A percentile compares a stretch with the other conserved stretches of the same genome.
Evolutionary conservation across 2,888 invertebrate genomes (phyloP).

Genomic region (Geotrupes spiniger): DNA sequence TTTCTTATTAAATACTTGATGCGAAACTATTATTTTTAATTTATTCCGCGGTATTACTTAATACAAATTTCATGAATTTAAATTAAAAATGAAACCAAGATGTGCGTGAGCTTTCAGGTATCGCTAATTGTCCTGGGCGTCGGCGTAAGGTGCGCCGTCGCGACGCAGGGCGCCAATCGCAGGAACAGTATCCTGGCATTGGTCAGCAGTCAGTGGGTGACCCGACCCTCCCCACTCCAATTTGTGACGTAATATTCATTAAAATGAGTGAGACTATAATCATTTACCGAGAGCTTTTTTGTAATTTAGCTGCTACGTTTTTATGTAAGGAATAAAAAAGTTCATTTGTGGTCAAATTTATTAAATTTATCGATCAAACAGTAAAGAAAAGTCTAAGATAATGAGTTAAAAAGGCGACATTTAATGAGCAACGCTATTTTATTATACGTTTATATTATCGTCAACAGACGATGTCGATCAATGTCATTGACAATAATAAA

Average conservation of each 20-base stretch:
- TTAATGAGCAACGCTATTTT: neutral
- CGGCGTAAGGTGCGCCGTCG: conserved; percentile 44
- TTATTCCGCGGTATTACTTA: too few species aligned
- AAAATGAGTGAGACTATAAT: conserved; percentile 21
- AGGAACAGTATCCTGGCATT: conserved; percentile 26
- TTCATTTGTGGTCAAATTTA: neutral
- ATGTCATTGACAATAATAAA: too few species aligned
- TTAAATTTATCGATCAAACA: neutral
- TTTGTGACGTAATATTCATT: conserved; percentile 43
- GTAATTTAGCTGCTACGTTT: conserved; percentile 3
- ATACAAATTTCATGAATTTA: too few species aligned
- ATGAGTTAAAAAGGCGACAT: neutral
- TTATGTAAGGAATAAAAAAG: neutral
- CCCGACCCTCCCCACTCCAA: conserved; percentile 36
- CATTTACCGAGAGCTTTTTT: conserved; percentile 4
- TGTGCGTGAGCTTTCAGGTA: conserved; percentile 1
- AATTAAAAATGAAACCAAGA: too few species aligned
- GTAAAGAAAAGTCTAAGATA: neutral
- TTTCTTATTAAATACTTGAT: neutral
- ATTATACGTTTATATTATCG: too few species aligned
- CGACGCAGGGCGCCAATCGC: conserved; percentile 47
- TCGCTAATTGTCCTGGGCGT: conserved; percentile 32
- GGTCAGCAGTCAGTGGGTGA: conserved; percentile 41
- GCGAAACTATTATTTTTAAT: neutral
- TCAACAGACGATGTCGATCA: neutral